Conservation (phyloP, 2,113 vertebrate genomes). For the Siniperca chuatsi region DNA sequence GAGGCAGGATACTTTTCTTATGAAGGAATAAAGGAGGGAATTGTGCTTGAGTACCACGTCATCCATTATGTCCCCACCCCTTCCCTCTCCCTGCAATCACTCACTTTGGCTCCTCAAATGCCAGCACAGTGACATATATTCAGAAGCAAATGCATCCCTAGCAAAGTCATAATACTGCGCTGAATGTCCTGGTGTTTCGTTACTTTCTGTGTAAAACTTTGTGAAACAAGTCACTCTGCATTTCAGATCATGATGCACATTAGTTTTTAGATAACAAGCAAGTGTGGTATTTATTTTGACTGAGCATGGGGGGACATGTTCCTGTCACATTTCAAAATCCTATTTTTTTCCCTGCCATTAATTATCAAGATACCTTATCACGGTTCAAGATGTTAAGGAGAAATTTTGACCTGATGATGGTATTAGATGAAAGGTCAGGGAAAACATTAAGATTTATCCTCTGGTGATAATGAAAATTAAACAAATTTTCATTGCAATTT, state of each 20-base stretch:
- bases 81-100: not conserved
- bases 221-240: too few species aligned
- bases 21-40: constrained; percentile 52
- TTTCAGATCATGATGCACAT: not conserved
- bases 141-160: not conserved
- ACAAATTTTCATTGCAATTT: too few species aligned
- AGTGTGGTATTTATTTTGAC: too few species aligned
- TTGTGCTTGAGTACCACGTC: constrained; percentile 2
- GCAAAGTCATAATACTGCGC: not conserved
- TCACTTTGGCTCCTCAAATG: not conserved
- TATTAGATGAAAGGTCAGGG: too few species aligned
- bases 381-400: too few species aligned
- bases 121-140: constrained; percentile 7
- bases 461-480: too few species aligned
- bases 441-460: too few species aligned
- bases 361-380: too few species aligned
- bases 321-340: too few species aligned
- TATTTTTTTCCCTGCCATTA: too few species aligned
- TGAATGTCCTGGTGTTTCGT: not conserved
- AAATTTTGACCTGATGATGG: too few species aligned
- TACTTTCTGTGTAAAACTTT: not conserved
- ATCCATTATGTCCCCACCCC: constrained; percentile 34
- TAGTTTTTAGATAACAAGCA: not conserved
- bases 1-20: constrained; percentile 54
- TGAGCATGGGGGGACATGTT: too few species aligned